Conservation (phyloP, 2,888 invertebrate species). For the Sphaerophoria taeniata region DNA sequence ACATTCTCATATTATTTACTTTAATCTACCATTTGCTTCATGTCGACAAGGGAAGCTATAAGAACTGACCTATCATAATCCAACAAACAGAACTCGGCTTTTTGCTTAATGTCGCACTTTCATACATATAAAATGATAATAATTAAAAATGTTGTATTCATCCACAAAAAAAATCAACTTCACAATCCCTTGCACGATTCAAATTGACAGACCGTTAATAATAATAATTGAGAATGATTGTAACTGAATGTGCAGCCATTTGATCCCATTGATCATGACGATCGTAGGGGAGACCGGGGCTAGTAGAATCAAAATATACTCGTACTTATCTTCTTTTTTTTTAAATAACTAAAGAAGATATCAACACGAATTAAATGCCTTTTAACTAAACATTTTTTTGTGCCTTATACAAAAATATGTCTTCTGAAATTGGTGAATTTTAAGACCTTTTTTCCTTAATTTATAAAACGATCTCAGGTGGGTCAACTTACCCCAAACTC, state of each 20-base stretch:
- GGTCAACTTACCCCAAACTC: too few relatives aligned
- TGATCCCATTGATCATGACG: constrained; percentile 70
- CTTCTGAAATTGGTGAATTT: too few relatives aligned
- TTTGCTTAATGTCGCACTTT: background rate
- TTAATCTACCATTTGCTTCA: constrained; percentile 2
- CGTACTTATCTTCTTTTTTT: too few relatives aligned
- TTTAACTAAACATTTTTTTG: too few relatives aligned
- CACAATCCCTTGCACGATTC: constrained; percentile 7
- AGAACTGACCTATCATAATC: constrained; percentile 29
- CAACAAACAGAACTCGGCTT: background rate
- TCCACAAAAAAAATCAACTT: constrained; percentile 19
- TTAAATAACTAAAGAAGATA: too few relatives aligned
- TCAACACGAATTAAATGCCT: too few relatives aligned
- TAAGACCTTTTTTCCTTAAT: too few relatives aligned
- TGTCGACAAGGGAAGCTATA: background rate
- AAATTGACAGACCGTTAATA: constrained; percentile 37
- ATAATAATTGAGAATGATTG: constrained; percentile 64
- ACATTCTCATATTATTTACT: constrained; percentile 12
- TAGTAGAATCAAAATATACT: too few relatives aligned
- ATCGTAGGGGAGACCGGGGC: too few relatives aligned
- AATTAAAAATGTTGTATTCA: constrained; percentile 27
- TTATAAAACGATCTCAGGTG: too few relatives aligned
- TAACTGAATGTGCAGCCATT: constrained; percentile 54
- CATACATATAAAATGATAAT: background rate
- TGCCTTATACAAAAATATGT: too few relatives aligned